Evolutionary conservation across 2,797 vertebrate genomes (phyloP), one percentile per base, ranked within the genome.

Genomic region (Notoglanidium macrostoma): DNA sequence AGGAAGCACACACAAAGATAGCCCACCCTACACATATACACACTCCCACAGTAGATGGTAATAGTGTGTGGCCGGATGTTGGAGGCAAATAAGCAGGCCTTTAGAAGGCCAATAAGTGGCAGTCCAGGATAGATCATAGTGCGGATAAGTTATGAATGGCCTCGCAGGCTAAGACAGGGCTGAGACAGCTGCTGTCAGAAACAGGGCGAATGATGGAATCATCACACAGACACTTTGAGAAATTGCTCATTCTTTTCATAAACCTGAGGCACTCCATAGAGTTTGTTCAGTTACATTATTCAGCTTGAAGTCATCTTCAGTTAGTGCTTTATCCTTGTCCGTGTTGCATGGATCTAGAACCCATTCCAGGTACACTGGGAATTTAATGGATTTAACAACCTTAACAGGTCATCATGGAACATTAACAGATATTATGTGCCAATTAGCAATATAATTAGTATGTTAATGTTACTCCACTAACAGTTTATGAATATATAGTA

Each of bases 91-190:
- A 77, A 84, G 51, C 70, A 32, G 51, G 67, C 55, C 35, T 87
- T 88, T 87, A 85, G 88, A 87, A 67, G 44, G 85, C 85, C 76
- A 84, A 79, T 89, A 87, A 88, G 78, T 63, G 85, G 67, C 82
- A 85, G 83, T 86, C 67, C 85, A 40, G 19, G 70, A 85, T 63
- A 21, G 79, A 59, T 88, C 83, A 83, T 88, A 87, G 85, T 88
- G 79, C 59, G 15, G 79, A 86, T 80, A 67, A 86, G 83, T 86
- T 72, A 88, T 88, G 82, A 68, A 51, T 29, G 55, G 85, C 29
- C 86, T 89, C 81, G 21, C 54, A 67, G 84, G 61, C 44, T 83
- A 49, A 54, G 79, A 73, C 81, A 77, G 68, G 49, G 67, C 84
- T 68, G 78, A 83, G 84, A 68, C 84, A 86, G 87, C 68, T 83